Evolutionary conservation across 2,888 invertebrate genomes (phyloP).

Genomic region (Zootermopsis nevadensis): DNA sequence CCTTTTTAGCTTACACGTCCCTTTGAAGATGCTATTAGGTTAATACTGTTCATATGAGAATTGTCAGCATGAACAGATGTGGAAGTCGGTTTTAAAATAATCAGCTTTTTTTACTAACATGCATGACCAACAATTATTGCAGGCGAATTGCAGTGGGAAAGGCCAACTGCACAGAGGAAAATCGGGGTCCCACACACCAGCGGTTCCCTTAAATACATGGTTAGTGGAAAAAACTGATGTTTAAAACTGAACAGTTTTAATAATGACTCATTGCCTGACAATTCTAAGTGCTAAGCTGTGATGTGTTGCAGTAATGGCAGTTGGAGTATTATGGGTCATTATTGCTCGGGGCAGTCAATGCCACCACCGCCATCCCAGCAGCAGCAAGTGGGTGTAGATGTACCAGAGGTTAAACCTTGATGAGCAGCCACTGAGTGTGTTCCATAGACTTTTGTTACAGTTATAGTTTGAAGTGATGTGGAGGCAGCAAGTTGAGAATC

Average conservation of each 20-base stretch:
- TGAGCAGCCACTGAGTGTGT: background rate
- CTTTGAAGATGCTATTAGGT: too few relatives aligned
- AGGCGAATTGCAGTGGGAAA: conserved; percentile 42
- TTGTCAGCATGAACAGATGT: too few relatives aligned
- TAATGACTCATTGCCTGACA: background rate
- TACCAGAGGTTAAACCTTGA: conserved; percentile 9
- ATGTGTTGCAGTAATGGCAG: conserved; percentile 37
- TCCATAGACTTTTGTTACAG: background rate
- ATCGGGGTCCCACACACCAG: conserved; percentile 35
- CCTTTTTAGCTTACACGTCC: too few relatives aligned
- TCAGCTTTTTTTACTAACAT: conserved; percentile 36
- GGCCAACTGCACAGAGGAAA: conserved; percentile 36
- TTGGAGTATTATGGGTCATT: conserved; percentile 9
- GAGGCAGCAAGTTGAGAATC: background rate
- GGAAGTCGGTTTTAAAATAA: conserved; percentile 23
- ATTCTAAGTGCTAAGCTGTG: background rate
- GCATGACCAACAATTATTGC: conserved; percentile 25
- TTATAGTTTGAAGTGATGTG: background rate
- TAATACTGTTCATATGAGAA: too few relatives aligned
- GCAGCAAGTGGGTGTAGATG: background rate
- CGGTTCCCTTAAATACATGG: conserved; percentile 36
- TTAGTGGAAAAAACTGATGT: conserved; percentile 40
- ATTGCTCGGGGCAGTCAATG: background rate
- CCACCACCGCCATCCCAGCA: background rate
- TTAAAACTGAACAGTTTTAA: conserved; percentile 34